These are phyloP conservation scores for Paramacrobiotus metropolitanus DNA, from an alignment of 1,140 invertebrate genomes.

Conservation along the genomic window DNA sequence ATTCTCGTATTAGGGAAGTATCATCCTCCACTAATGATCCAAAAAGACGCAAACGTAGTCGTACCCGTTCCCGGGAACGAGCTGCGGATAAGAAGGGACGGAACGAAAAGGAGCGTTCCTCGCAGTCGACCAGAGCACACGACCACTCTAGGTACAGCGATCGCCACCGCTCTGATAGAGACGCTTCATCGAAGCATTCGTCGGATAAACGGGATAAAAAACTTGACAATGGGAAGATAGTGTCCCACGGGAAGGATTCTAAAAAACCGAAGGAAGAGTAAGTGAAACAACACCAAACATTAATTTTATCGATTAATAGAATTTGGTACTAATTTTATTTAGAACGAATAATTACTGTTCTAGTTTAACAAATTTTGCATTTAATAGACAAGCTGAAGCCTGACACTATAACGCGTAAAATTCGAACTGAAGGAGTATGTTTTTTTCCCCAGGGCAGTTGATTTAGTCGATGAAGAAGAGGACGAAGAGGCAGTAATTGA, in stretches of 20 bases:
- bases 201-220: not conserved
- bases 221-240: not conserved
- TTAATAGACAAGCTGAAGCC: not conserved
- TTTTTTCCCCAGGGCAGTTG: not conserved
- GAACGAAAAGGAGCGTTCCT: not conserved
- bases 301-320: not conserved
- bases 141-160: not conserved
- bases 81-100: not conserved
- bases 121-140: not conserved
- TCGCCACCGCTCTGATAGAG: not conserved
- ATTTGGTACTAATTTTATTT: not conserved
- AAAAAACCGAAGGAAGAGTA: not conserved
- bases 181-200: not conserved
- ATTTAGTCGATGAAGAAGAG: conserved; percentile 52
- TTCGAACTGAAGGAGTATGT: no score
- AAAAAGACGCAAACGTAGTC: not conserved
- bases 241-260: not conserved
- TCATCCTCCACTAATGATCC: no score
- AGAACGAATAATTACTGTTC: not conserved
- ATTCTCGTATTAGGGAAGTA: not conserved
- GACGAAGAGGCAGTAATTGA: conserved; percentile 85
- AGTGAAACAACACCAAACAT: no score
- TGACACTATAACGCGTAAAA: no score
- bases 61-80: not conserved
- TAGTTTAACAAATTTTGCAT: not conserved